Percentiles rank a stretch among this genome's conserved stretches.
Evolutionary conservation across 2,797 vertebrate species (phyloP).

Genomic region (Typhlichthys subterraneus): DNA sequence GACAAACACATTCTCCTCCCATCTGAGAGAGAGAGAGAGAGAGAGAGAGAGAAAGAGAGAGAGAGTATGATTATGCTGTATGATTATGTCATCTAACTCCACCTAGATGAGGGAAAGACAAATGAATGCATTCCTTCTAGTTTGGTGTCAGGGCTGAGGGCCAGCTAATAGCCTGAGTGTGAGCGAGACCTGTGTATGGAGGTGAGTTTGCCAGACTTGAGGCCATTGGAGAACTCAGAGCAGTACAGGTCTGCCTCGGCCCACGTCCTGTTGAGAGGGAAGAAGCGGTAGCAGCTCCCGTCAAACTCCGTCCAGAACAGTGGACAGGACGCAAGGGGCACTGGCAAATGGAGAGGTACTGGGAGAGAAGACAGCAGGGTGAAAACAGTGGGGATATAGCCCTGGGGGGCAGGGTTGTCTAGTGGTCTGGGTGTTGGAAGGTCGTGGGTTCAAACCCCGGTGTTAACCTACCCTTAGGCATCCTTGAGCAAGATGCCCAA

Average conservation of each 20-base stretch:
- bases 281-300: conserved; percentile 81
- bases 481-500: no score
- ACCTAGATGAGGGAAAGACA: neutral
- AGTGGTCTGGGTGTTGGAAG: no score
- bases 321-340: conserved; percentile 70
- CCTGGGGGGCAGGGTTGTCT: no score
- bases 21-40: conserved; percentile 59
- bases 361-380: neutral
- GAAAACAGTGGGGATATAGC: no score
- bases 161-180: neutral
- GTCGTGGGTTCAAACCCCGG: no score
- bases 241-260: conserved; percentile 80
- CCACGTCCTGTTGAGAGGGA: conserved; percentile 83
- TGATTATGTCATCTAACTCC: no score
- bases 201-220: conserved; percentile 80
- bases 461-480: no score
- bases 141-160: no score
- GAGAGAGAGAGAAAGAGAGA: neutral
- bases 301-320: conserved; percentile 85
- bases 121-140: no score
- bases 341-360: conserved; percentile 72
- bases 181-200: conserved; percentile 80
- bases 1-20: conserved; percentile 85
- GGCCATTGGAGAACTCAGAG: conserved; percentile 79
- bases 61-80: neutral